Evolutionary conservation across 2,888 invertebrate genomes (phyloP), one percentile per base, ranked within the genome.

Genomic region (Drosophila koepferae): DNA sequence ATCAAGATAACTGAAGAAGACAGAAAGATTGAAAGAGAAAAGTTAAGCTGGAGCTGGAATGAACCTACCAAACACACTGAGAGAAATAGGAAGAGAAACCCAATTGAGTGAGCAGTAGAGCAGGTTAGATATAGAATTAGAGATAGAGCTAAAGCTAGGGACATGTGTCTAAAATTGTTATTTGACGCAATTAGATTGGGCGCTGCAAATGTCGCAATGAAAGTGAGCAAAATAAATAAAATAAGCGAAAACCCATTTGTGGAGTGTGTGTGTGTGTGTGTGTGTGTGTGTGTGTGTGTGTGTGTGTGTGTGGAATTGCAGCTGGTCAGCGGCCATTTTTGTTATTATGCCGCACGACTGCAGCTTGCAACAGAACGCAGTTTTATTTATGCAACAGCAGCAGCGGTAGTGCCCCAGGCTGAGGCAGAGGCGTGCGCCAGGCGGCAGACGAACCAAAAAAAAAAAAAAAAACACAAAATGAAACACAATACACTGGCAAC

Each of bases 381-480:
- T 76, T 62, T 77, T 80, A 70, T 77, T 81, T 70, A 78, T 80
- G 74, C 64, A 49, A 51, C 58, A 61, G 18, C 48, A 44, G 46
- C 48, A 44, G 46, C 51, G 61, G 51, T 28, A 62, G 55, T 28
- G 53, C 40, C 34, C 31, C 31, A 28, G 49, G 49, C 20, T 5
- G 31, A 18, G 34, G 31, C 34, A 5, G 49, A 48, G 23, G 16
- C 23, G 46, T 36, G 51, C 49, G 31, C 34, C 44, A n/a, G n/a
- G 14, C 38, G 18, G 51, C 46, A 63, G 38, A 43, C 51, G 63
- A 53, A 54, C 23, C 60, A 69, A 65, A 51, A 74, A 63, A 20
- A 63, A 61, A 74, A 63, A 14, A 20, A 41, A 63, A 58, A 28
- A 28, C n/a, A 28, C 0, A 28, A 28, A 28, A 28, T 6, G 69